phyloP scores from a whole-genome alignment of 2,888 invertebrate species.

The Acronicta alni region DNA sequence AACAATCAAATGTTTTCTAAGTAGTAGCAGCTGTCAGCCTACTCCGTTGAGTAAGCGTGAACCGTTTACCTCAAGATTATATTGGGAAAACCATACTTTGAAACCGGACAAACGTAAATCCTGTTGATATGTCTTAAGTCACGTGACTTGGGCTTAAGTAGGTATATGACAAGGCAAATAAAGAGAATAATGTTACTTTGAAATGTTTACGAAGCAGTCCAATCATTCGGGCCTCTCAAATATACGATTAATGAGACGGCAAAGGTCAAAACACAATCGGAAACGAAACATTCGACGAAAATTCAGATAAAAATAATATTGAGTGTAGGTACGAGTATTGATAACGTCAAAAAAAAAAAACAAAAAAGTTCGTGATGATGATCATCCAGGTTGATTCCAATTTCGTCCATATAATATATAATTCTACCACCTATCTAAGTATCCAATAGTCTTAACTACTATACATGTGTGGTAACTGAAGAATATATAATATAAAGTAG shows the following conservation, averaged over 20 bases:
- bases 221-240: constrained; percentile 16
- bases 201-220: constrained; percentile 3
- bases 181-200: constrained; percentile 12
- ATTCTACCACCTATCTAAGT: no score
- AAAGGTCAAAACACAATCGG: constrained; percentile 23
- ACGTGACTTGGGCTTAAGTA: constrained; percentile 40
- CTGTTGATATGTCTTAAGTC: constrained; percentile 48
- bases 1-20: constrained; percentile 30
- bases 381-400: no score
- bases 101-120: constrained; percentile 55
- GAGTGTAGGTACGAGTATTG: not conserved
- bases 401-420: no score
- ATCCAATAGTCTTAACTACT: no score
- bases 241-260: constrained; percentile 18
- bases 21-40: constrained; percentile 26
- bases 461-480: no score
- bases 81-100: constrained; percentile 61
- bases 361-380: not conserved
- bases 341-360: not conserved
- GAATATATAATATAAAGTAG: no score
- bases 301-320: not conserved
- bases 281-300: no score
- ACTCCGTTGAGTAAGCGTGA: constrained; percentile 36
- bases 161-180: constrained; percentile 18
- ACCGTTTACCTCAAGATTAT: constrained; percentile 46